A percentile compares a stretch with the other conserved stretches of the same genome.
phyloP scores from a whole-genome alignment of 2,888 invertebrate genomes.

The Hirtodrosophila cameraria region DNA sequence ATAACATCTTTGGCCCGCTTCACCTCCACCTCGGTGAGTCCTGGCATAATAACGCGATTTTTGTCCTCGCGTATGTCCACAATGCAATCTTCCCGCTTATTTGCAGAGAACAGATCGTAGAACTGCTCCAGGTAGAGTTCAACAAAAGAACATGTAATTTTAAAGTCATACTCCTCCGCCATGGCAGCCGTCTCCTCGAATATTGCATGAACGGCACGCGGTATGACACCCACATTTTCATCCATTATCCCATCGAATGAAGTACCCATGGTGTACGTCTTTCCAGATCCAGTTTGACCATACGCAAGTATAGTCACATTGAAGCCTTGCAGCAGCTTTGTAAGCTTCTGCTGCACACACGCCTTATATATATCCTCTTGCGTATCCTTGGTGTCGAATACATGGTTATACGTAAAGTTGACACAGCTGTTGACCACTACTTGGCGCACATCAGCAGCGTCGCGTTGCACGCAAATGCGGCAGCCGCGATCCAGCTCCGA shows the following conservation, averaged over 20 bases:
- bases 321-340: constrained; percentile 93
- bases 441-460: constrained; percentile 87
- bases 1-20: constrained; percentile 88
- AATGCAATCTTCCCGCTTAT: constrained; percentile 88
- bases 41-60: constrained; percentile 87
- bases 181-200: constrained; percentile 87
- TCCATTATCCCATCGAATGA: constrained; percentile 87
- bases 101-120: constrained; percentile 91
- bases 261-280: constrained; percentile 97
- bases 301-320: constrained; percentile 97
- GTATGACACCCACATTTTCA: constrained; percentile 92
- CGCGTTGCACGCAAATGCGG: constrained; percentile 88
- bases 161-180: constrained; percentile 86
- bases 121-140: constrained; percentile 96
- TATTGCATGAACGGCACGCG: constrained; percentile 92
- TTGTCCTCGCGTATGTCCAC: constrained; percentile 93
- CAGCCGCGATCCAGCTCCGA: constrained; percentile 91
- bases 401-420: constrained; percentile 93
- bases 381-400: constrained; percentile 88
- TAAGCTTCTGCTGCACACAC: constrained; percentile 89
- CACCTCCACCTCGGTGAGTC: constrained; percentile 87
- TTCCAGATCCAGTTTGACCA: constrained; percentile 97
- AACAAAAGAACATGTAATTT: constrained; percentile 92
- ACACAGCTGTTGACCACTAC: constrained; percentile 88
- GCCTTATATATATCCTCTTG: constrained; percentile 90